Conservation (phyloP, 2,888 invertebrate species). For the Oasisia sp. region DNA sequence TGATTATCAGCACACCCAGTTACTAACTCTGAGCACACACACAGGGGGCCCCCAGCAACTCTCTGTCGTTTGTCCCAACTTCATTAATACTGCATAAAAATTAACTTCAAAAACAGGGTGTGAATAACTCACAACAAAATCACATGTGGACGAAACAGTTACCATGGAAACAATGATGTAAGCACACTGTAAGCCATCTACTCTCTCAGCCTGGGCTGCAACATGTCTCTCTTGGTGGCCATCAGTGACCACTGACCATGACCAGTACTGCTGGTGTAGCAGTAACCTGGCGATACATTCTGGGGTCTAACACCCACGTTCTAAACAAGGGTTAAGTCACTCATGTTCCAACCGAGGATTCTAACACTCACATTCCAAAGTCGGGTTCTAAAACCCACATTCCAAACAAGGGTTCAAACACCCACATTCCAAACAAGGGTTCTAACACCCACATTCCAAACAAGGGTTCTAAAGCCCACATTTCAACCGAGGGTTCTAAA, state of each 20-base stretch:
- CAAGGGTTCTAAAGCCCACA: background rate
- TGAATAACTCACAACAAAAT: background rate
- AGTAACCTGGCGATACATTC: background rate
- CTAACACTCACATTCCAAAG: background rate
- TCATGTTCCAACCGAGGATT: background rate
- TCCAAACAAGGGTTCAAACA: background rate
- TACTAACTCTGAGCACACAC: no score
- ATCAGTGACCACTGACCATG: background rate
- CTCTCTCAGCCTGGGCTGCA: background rate
- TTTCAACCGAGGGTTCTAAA: no score
- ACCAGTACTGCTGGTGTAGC: background rate
- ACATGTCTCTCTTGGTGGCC: background rate
- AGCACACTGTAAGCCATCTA: background rate
- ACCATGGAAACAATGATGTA: background rate
- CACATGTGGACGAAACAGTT: background rate
- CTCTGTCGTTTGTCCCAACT: background rate
- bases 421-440: background rate
- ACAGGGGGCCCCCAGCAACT: background rate
- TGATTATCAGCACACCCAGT: no score
- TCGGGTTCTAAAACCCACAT: background rate
- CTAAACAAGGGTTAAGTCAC: background rate
- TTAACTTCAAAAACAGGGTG: background rate
- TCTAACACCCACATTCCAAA: background rate
- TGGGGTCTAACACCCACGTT: background rate
- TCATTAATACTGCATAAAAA: conserved; percentile 8